Base-by-base conservation (phyloP, 2,888 invertebrate species). In the Himalopsyche kuldschensis region DNA sequence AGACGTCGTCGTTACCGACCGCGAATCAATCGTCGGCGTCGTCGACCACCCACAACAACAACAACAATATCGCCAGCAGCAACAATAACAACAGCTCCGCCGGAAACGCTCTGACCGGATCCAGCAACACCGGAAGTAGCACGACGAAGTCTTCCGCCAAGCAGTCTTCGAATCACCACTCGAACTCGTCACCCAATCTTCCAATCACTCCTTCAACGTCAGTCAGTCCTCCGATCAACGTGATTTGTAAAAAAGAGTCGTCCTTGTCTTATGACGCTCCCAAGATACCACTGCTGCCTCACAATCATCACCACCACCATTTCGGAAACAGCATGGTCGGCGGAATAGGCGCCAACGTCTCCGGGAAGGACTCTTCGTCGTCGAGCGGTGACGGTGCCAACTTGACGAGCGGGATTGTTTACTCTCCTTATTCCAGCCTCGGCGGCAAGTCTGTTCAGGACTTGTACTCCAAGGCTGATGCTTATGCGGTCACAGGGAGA, bases 151-250 rank as follows among this genome's bases (percentile, higher is more conserved):
- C 89, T 5, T 89, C 90, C 24, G 89, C 89, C 81, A 75, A 78
- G 31, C 79, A 81, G 3, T 30, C 81, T 3, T 48, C 81, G 20
- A 89, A 89, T n/a, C 76, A 85, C 79, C 85, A 86, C 30, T 83
- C 84, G 75, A 92, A 92, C 0, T 90, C 92, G 0, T 92, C 94
- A 0, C 93, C 94, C 0, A 92, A 93, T 87, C 90, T 94, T 27
- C 94, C 95, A 0, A 91, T 92, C 41, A 94, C 94, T 31, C 94
- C 95, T 0, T 93, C 94, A 5, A 94, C 94, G 0, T 94, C 95
- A 0, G 94, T 94, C 27, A 95, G 95, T 87, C 95, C 95, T 0
- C 93, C 94, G 0, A 93, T 94, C 0, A 94, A 93, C 87, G 93
- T 94, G 30, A 93, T 94, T 0, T 94, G 94, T 87, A 95, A 95